Evolutionary conservation across 2,888 invertebrate genomes (phyloP).

Genomic region (Oscheius sp.): DNA sequence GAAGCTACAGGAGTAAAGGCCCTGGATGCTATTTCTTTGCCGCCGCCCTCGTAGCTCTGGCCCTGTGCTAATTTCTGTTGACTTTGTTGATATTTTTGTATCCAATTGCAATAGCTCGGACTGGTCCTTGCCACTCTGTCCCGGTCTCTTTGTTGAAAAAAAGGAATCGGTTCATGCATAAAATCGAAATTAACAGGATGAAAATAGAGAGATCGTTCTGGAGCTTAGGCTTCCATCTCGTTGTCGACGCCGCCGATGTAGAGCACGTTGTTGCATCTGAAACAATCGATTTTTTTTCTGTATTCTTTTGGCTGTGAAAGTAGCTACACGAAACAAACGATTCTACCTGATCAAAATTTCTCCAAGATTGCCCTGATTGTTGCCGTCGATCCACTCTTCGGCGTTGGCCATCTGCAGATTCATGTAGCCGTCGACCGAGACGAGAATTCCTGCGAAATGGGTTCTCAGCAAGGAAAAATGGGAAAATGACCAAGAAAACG

Average conservation of each 20-base stretch:
- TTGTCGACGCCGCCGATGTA: constrained; percentile 66
- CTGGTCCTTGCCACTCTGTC: too few species aligned
- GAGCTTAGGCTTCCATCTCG: constrained; percentile 34
- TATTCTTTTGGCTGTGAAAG: too few species aligned
- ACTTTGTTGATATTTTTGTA: too few species aligned
- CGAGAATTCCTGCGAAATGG: constrained; percentile 82
- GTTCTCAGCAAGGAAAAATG: not conserved
- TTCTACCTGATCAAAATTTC: constrained; percentile 90
- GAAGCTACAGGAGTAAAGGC: too few species aligned
- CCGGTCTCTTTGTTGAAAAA: too few species aligned
- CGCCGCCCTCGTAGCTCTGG: too few species aligned
- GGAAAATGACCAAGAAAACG: not conserved
- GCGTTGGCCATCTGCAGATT: constrained; percentile 95
- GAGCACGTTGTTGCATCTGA: constrained; percentile 72
- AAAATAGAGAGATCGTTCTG: not conserved
- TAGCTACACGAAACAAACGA: not conserved
- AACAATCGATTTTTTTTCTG: not conserved
- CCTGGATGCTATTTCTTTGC: too few species aligned
- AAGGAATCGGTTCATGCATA: not conserved
- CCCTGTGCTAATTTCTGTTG: too few species aligned
- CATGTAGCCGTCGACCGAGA: constrained; percentile 99
- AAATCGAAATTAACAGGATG: not conserved
- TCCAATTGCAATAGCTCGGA: too few species aligned
- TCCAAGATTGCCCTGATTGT: constrained; percentile 90
- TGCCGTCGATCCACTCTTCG: constrained; percentile 94